A percentile compares a stretch with the other conserved stretches of the same genome.
These are phyloP conservation scores for Glaucopsyche alexis DNA, from an alignment of 2,888 invertebrate species.

Conservation along the genomic window DNA sequence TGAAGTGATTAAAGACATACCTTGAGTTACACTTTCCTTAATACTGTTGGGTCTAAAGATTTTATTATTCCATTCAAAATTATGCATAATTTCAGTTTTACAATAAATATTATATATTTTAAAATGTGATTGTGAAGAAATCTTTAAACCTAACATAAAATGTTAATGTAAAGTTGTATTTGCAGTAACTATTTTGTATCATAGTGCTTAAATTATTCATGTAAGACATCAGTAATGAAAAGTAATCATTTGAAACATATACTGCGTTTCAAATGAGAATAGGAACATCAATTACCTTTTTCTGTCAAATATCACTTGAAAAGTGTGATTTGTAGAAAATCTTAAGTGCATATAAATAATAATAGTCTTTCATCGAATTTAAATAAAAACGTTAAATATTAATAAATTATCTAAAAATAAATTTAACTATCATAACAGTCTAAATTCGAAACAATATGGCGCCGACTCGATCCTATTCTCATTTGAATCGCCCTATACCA, in stretches of 20 bases:
- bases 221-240: background rate
- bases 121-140: background rate
- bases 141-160: constrained; percentile 18
- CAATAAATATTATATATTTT: constrained; percentile 1
- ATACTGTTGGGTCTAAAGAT: constrained; percentile 39
- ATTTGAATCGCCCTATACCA: too few species aligned
- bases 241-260: background rate
- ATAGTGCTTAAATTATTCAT: constrained; percentile 1
- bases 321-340: too few species aligned
- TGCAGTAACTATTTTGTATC: constrained; percentile 51
- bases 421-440: too few species aligned
- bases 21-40: constrained; percentile 61
- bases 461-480: too few species aligned
- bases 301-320: too few species aligned
- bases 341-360: too few species aligned
- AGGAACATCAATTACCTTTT: too few species aligned
- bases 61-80: constrained; percentile 1
- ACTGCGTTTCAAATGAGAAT: too few species aligned
- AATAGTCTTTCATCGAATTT: too few species aligned
- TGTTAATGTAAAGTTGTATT: constrained; percentile 54
- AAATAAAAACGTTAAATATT: too few species aligned
- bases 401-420: too few species aligned
- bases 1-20: constrained; percentile 89
- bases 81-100: background rate
- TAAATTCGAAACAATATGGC: too few species aligned